Evolutionary conservation across 2,797 vertebrate species (phyloP), one percentile per base, ranked within the genome.

Genomic region (Anniella stebbinsi): DNA sequence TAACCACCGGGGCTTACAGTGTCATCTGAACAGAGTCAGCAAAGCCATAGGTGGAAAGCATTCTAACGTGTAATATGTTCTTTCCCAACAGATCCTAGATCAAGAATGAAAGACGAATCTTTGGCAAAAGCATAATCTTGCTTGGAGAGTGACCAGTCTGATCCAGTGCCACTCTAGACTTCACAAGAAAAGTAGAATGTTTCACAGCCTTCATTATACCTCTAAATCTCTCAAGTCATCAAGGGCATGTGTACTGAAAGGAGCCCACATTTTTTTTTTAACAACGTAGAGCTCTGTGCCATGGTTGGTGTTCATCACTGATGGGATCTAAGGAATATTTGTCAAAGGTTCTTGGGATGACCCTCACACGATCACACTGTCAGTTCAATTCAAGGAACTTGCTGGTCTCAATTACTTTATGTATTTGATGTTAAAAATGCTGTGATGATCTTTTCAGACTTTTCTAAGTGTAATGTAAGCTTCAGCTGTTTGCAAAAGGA

Each of bases 391-490:
- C 0, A 0, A 82, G 73, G 69, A 48, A 73, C 30, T 87, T 7
- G 17, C 12, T 12, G 2, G 72, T 88, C 70, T 89, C 72, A 77
- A 89, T 86, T 87, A 87, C 36, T 0, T 84, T n/a, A 21, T 36
- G 70, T 28, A 12, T 2, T 57, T 57, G 48, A 33, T 78, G 38
- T 83, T 69, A 69, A 1, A 66, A 0, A 0, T 70, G 0, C 0
- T 63, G 66, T 82, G 25, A 83, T 84, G 84, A 87, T 36, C 69
- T 90, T 90, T 76, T 89, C 38, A 87, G 80, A 87, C 2, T 36
- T 77, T 90, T 76, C 33, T 75, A 83, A 36, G 73, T 76, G 36
- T 1, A 72, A 92, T 91, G 93, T 87, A 90, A 90, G 28, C 90
- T 88, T 87, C 89, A 89, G 82, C 82, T 89, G 25, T 77, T 87